Evolutionary conservation across 1,140 invertebrate species (phyloP).

Genomic region (Bicyclus anynana): DNA sequence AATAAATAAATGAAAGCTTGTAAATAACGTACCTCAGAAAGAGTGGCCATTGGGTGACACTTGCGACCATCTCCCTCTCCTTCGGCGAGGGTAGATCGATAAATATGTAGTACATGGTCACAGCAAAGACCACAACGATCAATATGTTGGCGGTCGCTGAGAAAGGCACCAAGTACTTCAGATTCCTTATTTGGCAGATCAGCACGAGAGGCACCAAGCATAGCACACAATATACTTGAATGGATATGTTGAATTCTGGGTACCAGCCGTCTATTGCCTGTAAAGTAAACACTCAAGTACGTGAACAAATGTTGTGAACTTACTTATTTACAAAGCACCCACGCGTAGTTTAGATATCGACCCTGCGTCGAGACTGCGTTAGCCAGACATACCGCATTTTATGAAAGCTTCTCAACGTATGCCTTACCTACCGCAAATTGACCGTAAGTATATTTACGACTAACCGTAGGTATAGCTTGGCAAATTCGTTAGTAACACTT

Average conservation of each 20-base stretch:
- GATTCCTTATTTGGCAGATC: conserved; percentile 82
- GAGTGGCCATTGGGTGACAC: conserved; percentile 77
- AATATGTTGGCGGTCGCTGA: conserved; percentile 84
- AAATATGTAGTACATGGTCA: conserved; percentile 87
- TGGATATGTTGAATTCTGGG: conserved; percentile 46
- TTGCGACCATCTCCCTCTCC: conserved; percentile 75
- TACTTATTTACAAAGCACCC: too few relatives aligned
- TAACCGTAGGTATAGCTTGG: too few relatives aligned
- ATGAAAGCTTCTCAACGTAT: too few relatives aligned
- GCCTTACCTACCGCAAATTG: too few relatives aligned
- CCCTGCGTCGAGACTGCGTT: too few relatives aligned
- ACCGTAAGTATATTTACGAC: too few relatives aligned
- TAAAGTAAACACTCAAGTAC: conserved; percentile 4
- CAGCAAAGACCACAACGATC: conserved; percentile 81
- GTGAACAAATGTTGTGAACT: too few relatives aligned
- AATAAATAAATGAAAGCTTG: not conserved
- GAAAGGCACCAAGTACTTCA: conserved; percentile 88
- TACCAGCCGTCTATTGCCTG: conserved; percentile 72
- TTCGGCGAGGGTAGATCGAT: conserved; percentile 68
- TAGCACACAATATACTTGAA: conserved; percentile 78
- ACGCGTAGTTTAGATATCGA: too few relatives aligned
- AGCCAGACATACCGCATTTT: too few relatives aligned
- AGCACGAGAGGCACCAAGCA: conserved; percentile 79
- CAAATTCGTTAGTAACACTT: too few relatives aligned
- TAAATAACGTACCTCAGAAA: conserved; percentile 78